A percentile compares a stretch with the other conserved stretches of the same genome.
Conservation (phyloP, 2,888 invertebrate genomes). For the Ectobius pallidus region DNA sequence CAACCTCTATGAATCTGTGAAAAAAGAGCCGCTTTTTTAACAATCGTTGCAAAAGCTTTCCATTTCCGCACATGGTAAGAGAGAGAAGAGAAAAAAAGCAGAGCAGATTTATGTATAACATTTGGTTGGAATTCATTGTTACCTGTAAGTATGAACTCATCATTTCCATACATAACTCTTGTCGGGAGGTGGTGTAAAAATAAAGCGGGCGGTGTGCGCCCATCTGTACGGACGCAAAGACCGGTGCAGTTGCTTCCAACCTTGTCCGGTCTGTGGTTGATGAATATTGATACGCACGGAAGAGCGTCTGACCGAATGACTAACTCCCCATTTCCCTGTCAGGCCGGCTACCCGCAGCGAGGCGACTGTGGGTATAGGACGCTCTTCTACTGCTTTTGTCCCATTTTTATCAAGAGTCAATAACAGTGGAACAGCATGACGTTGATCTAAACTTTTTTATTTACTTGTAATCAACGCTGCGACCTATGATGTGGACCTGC, state of each 20-base stretch:
- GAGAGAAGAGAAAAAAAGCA: too few relatives aligned
- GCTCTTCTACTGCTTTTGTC: background rate
- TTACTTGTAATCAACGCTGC: too few relatives aligned
- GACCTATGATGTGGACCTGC: too few relatives aligned
- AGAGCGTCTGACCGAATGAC: background rate
- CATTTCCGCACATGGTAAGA: too few relatives aligned
- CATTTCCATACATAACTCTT: background rate
- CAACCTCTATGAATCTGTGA: too few relatives aligned
- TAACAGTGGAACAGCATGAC: too few relatives aligned
- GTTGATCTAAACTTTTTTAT: too few relatives aligned
- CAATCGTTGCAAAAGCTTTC: too few relatives aligned
- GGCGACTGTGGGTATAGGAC: background rate
- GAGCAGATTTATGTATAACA: too few relatives aligned
- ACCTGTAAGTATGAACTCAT: background rate
- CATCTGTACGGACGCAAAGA: background rate
- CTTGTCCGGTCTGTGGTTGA: conserved; percentile 6
- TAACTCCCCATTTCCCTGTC: background rate
- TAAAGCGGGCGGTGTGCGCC: background rate
- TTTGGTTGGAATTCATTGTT: too few relatives aligned
- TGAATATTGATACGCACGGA: conserved; percentile 23
- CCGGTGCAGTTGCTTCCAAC: background rate
- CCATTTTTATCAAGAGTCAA: background rate
- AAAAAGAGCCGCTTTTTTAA: too few relatives aligned
- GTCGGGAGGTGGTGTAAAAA: background rate
- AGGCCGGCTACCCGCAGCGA: background rate